Base-by-base conservation (phyloP, 2,888 invertebrate species). In the Ditylenchus weischeri region DNA sequence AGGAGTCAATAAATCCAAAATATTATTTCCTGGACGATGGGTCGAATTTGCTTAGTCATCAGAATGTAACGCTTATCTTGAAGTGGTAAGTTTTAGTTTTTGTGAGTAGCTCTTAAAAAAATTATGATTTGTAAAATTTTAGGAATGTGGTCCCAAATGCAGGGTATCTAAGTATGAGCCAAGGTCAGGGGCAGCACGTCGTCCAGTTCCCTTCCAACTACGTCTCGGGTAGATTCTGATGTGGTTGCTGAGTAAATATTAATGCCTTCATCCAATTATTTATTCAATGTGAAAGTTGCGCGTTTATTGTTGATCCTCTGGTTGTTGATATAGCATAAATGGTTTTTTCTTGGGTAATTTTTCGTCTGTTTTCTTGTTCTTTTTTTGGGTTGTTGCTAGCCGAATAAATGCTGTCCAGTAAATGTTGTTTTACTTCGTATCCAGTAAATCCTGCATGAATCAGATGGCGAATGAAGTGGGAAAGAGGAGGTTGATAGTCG, bases 11-110 rank as follows among this genome's bases (percentile, higher is more conserved):
- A 23, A 60, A 70, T 21, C 92, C 93, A 1, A 96, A 98, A 84
- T 98, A 98, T 86, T 98, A 96, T 84, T 98, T 98, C 87, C 93
- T 94, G 92, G 98, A 98, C 87, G 96, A 96, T 87, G 96, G 96
- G 70, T 92, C 92, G 85, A 94, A 95, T 78, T 87, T 98, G 62
- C 91, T 89, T 91, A 92, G 87, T 88, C 93, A 96, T 86, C 89
- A 89, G 82, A 96, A 98, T 84, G 90, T 98, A 18, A 93, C 94
- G 0, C 86, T 98, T 68, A 90, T 90, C n/a, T 86, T 98, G 50
- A 91, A 92, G 0, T 64, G 65, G 51, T 43, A 43, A 2, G 43
- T 7, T n/a, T 10, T 18, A 21, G 23, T 8, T 35, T 36, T 96
- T 93, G 92, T 58, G 19, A 35, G 19, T 10, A 54, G n/a, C 21